Evolutionary conservation across 2,113 vertebrate species (phyloP), one percentile per base, ranked within the genome.

Genomic region (Chloropsis hardwickii): DNA sequence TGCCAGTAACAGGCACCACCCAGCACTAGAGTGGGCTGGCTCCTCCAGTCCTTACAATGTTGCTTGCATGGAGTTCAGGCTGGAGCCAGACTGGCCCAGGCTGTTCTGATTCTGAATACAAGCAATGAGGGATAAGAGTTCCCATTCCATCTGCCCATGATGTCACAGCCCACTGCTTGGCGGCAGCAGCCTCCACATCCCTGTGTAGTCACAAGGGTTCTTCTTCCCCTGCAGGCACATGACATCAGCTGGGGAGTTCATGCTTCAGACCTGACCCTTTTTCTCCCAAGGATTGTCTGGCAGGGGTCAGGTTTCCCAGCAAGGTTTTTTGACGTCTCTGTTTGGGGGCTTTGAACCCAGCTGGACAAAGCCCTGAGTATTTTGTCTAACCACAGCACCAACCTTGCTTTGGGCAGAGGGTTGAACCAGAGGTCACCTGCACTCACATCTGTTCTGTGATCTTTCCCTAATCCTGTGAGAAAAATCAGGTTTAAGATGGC

Each of bases 201-300:
- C 2, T 3, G 21, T 23, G 6, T 3, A 19, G 11, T 48, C 14
- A 42, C 5, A 9, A 25, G 7, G 6, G 27, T 35, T 5, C 42
- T 37, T 50, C 22, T 37, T 1, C 2, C 7, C 11, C 56, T 8
- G 4, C 27, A 64, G 56, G 22, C 9, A 23, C 31, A 7, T 7
- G 14, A 28, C 22, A 33, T 21, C 44, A 65, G 15, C 45, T 42
- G 14, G 20, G 11, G 15, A 44, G 12, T 4, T 65, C 7, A 15
- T 14, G 11, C 15, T 74, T 31, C 15, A 54, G 9, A 53, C 2
- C 3, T 18, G 23, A 12, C 8, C 23, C 23, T 25, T 60, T 65
- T 50, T 18, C 10, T 33, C 22, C 11, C 0, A 1, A 54, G 27
- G 31, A 16, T 23, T 42, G 23, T 22, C 62, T 76, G 37, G 13